phyloP scores from a whole-genome alignment of 2,888 invertebrate species.

The Frankliniella fusca region DNA sequence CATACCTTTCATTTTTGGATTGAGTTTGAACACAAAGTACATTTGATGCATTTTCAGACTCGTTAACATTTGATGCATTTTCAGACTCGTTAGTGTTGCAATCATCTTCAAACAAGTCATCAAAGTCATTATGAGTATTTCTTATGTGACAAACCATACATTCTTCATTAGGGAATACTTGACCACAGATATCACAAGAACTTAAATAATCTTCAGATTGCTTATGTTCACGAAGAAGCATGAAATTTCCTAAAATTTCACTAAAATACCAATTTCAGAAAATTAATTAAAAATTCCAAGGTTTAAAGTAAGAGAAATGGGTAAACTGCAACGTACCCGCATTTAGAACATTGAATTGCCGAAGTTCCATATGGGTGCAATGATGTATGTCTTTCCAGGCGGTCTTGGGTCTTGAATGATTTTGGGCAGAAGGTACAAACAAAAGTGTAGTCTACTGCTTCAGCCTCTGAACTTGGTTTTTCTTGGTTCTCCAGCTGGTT shows the following conservation, averaged over 20 bases:
- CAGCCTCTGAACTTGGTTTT: background rate
- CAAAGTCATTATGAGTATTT: slow-evolving; percentile 12
- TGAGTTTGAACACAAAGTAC: too few relatives aligned
- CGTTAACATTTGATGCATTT: background rate
- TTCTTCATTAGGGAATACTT: slow-evolving; percentile 12
- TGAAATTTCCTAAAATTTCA: background rate
- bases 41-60: too few relatives aligned
- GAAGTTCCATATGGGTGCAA: background rate
- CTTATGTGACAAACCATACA: slow-evolving; percentile 12
- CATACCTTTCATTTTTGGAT: too few relatives aligned
- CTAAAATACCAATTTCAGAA: background rate
- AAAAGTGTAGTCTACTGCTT: background rate
- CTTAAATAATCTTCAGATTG: slow-evolving; percentile 14
- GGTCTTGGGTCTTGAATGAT: background rate
- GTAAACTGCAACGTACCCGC: background rate
- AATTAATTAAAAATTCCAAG: background rate
- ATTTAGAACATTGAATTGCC: slow-evolving; percentile 4
- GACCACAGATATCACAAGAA: background rate
- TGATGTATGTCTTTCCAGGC: background rate
- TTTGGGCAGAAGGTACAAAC: background rate
- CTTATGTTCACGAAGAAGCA: background rate
- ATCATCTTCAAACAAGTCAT: background rate
- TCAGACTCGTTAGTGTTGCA: background rate
- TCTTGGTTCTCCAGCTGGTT: background rate
- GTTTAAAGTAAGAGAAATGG: background rate